Percentiles rank a stretch among this genome's conserved stretches.
These are phyloP conservation scores for Lacerta bilineata DNA, from an alignment of 2,797 vertebrate genomes.

Conservation along the genomic window DNA sequence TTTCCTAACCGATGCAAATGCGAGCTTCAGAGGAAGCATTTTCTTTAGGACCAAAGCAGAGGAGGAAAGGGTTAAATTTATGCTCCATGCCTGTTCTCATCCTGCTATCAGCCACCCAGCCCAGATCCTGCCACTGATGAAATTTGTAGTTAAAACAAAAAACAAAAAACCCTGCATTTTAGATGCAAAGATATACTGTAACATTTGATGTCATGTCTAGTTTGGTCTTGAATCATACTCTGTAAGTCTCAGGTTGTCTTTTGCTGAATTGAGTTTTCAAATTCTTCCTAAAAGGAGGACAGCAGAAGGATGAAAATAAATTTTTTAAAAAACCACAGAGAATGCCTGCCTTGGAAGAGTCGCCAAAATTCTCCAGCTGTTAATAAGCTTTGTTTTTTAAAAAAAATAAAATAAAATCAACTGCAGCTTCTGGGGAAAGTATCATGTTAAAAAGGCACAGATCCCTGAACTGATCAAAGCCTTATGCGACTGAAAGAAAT, in stretches of 20 bases:
- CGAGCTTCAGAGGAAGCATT: not conserved
- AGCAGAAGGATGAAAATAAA: not conserved
- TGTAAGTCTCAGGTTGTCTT: not conserved
- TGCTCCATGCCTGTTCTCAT: not conserved
- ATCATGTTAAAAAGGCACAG: constrained; percentile 6
- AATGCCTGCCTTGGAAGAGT: not conserved
- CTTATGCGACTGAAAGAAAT: not conserved
- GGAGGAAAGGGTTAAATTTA: not conserved
- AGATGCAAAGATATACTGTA: not conserved
- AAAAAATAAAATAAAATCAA: not conserved
- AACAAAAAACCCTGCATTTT: too few relatives aligned
- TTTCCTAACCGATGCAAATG: not conserved
- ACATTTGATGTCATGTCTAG: not conserved
- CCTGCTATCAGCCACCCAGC: not conserved
- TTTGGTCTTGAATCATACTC: not conserved
- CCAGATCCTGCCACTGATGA: not conserved
- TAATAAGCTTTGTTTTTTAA: not conserved
- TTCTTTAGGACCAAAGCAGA: not conserved
- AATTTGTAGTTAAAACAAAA: not conserved
- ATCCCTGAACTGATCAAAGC: not conserved
- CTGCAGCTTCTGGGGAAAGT: not conserved
- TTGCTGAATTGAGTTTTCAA: not conserved
- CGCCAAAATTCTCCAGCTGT: not conserved
- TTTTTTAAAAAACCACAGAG: not conserved
- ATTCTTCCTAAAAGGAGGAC: not conserved